Evolutionary conservation across 2,888 invertebrate genomes (phyloP), one percentile per base, ranked within the genome.

Genomic region (Lingula anatina): DNA sequence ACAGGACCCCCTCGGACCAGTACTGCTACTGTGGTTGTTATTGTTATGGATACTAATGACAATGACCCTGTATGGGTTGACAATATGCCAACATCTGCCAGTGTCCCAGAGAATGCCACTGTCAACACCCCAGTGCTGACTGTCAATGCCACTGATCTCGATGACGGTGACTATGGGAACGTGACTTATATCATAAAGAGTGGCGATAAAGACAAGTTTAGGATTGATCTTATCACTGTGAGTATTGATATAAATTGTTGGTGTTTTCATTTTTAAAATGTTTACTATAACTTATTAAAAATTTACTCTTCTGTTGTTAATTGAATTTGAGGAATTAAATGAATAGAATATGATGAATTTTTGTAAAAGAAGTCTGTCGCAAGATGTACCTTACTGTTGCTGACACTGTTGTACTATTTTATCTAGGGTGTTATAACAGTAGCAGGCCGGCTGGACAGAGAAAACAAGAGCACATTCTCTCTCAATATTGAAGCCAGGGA

Each of bases 21-120:
- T 15, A 66, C 66, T 20, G 86, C 87, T 0, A 84, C 83, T 54
- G 81, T 89, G 1, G 81, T 83, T 38, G 82, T 89, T 24, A 83
- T 84, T 56, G 84, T 90, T 1, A 80, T 84, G 45, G 89, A 90
- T 68, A 81, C 86, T 1, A 90, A 90, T 66, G 90, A 90, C 65
- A 88, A 90, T 70, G 81, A 82, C 52, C 90, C 90, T 0, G 76
- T 81, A 42, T 89, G 89, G 70, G 53, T 64, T 0, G 60, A 57
- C 5, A 56, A 65, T 15, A 3, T 37, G 20, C 31, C 43, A 1
- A n/a, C n/a, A n/a, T 40, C 25, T 5, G 59, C 57, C 44, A 28
- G 44, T 15, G 52, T 68, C 12, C 35, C 51, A 23, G 73, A 73
- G 49, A 57, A 67, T 50, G 63, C 58, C 5, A 40, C 25, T 4